phyloP scores from a whole-genome alignment of 2,888 invertebrate genomes.

The Phyto melanocephala region DNA sequence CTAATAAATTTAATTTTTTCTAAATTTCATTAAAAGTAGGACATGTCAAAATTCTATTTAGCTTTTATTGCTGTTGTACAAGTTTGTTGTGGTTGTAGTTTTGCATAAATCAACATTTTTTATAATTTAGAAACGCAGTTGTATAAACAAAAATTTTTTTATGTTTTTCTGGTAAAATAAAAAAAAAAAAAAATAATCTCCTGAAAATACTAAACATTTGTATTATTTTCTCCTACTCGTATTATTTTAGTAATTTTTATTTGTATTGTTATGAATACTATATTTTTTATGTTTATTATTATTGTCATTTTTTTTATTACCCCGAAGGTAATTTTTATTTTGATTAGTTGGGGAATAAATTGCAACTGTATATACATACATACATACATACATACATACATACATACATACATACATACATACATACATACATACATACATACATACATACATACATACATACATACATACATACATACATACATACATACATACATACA shows the following conservation, averaged over 20 bases:
- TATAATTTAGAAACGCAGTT: not conserved
- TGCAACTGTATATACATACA: not conserved
- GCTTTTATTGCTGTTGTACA: too few species aligned
- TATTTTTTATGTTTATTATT: constrained; percentile 9
- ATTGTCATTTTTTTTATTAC: not conserved
- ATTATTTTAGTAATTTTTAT: not conserved
- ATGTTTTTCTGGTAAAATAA: not conserved
- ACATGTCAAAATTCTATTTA: too few species aligned
- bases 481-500: too few species aligned
- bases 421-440: too few species aligned
- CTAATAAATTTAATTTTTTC: too few species aligned
- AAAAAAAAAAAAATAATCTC: too few species aligned
- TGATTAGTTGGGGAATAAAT: constrained; percentile 6
- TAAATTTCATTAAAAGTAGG: too few species aligned
- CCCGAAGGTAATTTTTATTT: constrained; percentile 14
- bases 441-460: too few species aligned
- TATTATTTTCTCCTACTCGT: not conserved
- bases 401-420: too few species aligned
- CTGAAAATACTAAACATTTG: not conserved
- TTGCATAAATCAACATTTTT: not conserved
- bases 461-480: too few species aligned
- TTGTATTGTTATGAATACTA: not conserved
- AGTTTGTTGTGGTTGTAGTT: too few species aligned
- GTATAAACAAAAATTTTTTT: not conserved
- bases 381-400: too few species aligned